phyloP scores from a whole-genome alignment of 2,113 vertebrate species.

The Phalacrocorax pelagicus region DNA sequence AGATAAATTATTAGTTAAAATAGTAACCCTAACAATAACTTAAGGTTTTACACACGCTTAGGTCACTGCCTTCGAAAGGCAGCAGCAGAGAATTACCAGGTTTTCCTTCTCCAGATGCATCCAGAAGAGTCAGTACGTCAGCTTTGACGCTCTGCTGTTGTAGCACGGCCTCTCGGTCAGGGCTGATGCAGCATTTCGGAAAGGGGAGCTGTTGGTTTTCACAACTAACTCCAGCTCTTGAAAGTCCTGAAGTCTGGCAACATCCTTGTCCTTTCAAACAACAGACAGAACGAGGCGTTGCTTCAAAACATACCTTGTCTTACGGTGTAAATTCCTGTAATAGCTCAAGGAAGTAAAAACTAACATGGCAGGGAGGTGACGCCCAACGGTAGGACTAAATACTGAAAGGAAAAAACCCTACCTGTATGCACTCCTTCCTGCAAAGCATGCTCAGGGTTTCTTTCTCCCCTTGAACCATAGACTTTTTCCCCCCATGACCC shows the following conservation, averaged over 20 bases:
- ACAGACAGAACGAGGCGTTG: neutral
- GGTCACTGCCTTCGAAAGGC: neutral
- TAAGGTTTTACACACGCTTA: neutral
- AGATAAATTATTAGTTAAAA: slow-evolving; percentile 50
- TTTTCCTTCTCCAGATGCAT: neutral
- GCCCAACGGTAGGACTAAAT: neutral
- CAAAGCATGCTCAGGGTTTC: rapidly evolving
- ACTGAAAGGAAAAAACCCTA: neutral
- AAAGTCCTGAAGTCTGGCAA: slow-evolving; percentile 88
- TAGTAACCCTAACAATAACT: slow-evolving; percentile 51
- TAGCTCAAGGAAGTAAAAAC: neutral
- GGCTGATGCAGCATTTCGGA: slow-evolving; percentile 31
- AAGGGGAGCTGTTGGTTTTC: slow-evolving; percentile 72
- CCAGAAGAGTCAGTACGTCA: slow-evolving; percentile 78
- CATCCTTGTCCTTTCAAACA: slow-evolving; percentile 85
- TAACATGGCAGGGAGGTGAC: neutral
- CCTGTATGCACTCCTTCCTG: neutral
- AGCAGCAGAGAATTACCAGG: neutral
- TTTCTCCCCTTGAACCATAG: neutral
- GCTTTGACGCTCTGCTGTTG: slow-evolving; percentile 85
- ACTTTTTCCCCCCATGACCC: neutral
- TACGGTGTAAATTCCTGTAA: neutral
- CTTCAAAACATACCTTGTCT: neutral
- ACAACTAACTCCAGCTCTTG: slow-evolving; percentile 89
- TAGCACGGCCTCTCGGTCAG: slow-evolving; percentile 81